Conservation (phyloP, 37 sponge, comb jelly and placozoan genomes). For the Mnemiopsis leidyi region DNA sequence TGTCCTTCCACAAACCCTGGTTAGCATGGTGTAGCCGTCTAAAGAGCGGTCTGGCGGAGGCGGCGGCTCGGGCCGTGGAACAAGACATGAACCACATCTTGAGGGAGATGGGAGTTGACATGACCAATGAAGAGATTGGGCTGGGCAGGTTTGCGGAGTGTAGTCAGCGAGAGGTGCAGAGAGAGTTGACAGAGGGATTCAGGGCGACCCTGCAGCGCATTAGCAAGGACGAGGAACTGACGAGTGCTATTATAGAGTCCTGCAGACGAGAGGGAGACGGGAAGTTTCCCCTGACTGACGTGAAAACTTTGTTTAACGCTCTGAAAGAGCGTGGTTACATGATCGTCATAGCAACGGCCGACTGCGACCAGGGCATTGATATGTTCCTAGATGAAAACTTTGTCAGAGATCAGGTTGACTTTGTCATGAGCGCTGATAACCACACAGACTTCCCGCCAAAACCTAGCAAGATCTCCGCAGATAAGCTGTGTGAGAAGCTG, state of each 20-base stretch:
- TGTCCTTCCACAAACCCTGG: neutral
- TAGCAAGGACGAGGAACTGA: neutral
- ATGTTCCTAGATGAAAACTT: neutral
- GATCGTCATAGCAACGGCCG: neutral
- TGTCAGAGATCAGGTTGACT: neutral
- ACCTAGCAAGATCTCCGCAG: neutral
- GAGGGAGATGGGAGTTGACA: neutral
- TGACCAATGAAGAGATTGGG: neutral
- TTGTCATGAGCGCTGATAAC: neutral
- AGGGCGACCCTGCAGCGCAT: neutral
- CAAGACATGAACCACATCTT: neutral
- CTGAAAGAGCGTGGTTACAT: neutral
- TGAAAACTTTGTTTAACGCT: neutral
- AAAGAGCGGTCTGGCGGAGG: neutral
- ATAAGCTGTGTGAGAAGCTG: neutral
- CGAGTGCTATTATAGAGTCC: neutral
- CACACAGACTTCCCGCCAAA: neutral
- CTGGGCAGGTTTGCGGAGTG: constrained; percentile 6
- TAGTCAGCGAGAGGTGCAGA: neutral
- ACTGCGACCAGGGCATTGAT: neutral
- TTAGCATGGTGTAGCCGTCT: neutral
- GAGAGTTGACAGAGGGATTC: neutral
- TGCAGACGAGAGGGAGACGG: neutral
- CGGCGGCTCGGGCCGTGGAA: neutral
- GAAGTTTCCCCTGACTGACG: neutral